These are phyloP conservation scores for Pseudomyrmex flavicornis DNA, from an alignment of 1,140 invertebrate genomes.

Conservation along the genomic window DNA sequence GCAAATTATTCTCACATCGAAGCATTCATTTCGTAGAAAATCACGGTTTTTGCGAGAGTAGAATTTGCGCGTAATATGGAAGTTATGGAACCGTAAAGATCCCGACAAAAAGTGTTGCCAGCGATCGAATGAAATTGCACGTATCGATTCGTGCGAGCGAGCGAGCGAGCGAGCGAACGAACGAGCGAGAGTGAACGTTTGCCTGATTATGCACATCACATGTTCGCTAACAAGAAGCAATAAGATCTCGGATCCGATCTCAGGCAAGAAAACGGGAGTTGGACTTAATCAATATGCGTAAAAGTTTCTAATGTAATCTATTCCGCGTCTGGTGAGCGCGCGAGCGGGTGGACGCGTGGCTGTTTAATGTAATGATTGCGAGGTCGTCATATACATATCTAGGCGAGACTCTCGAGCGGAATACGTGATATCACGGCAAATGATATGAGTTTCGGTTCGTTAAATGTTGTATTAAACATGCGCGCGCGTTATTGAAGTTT, in stretches of 20 bases:
- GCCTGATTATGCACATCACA: slow-evolving; percentile 61
- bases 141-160: slow-evolving; percentile 37
- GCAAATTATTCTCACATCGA: neutral
- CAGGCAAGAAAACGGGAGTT: slow-evolving; percentile 38
- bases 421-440: slow-evolving; percentile 22
- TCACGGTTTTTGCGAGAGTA: slow-evolving; percentile 33
- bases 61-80: slow-evolving; percentile 38
- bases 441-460: slow-evolving; percentile 2
- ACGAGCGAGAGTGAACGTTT: slow-evolving; percentile 39
- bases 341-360: slow-evolving; percentile 59
- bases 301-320: slow-evolving; percentile 58
- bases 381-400: slow-evolving; percentile 30
- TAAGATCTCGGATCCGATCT: slow-evolving; percentile 57
- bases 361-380: slow-evolving; percentile 37
- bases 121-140: slow-evolving; percentile 47
- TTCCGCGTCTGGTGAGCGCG: slow-evolving; percentile 40
- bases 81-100: slow-evolving; percentile 41
- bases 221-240: slow-evolving; percentile 49
- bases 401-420: slow-evolving; percentile 29
- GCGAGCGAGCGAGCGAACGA: slow-evolving; percentile 15
- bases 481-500: too few species aligned
- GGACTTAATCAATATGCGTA: slow-evolving; percentile 56
- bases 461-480: too few species aligned
- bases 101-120: slow-evolving; percentile 27
- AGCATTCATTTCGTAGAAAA: slow-evolving; percentile 23